These are phyloP conservation scores for Pao palembangensis DNA, from an alignment of 2,113 vertebrate species.

Conservation along the genomic window DNA sequence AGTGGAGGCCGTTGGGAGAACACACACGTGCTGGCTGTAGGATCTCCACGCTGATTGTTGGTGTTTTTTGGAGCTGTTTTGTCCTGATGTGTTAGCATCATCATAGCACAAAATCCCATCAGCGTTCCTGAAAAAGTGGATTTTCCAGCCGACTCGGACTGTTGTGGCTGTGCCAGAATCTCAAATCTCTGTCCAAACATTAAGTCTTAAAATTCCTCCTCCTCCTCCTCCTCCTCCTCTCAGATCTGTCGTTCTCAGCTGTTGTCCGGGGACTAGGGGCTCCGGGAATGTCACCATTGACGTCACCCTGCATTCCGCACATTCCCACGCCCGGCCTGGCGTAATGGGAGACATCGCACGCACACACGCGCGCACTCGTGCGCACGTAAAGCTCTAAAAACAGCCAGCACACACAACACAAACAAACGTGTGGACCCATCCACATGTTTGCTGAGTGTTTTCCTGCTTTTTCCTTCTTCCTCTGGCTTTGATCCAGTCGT, in stretches of 20 bases:
- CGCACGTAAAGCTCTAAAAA: neutral
- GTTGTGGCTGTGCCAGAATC: too few species aligned
- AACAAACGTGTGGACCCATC: neutral
- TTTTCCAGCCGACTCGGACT: too few species aligned
- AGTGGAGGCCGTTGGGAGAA: too few species aligned
- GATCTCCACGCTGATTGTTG: too few species aligned
- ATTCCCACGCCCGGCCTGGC: constrained; percentile 65
- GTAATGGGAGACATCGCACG: constrained; percentile 57
- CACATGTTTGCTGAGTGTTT: neutral
- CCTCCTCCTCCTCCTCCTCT: constrained; percentile 14
- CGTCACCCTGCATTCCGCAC: constrained; percentile 76
- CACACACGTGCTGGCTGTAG: constrained; percentile 14
- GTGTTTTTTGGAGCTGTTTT: neutral
- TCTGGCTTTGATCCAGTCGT: too few species aligned
- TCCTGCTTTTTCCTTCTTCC: too few species aligned
- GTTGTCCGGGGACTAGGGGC: constrained; percentile 65
- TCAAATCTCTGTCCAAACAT: neutral
- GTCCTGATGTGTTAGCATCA: too few species aligned
- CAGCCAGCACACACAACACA: neutral
- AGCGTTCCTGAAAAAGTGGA: too few species aligned
- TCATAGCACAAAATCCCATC: too few species aligned
- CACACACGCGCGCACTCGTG: neutral
- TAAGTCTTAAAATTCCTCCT: neutral
- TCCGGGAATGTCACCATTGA: constrained; percentile 79
- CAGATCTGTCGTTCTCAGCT: constrained; percentile 71